A percentile compares a stretch with the other conserved stretches of the same genome.
Conservation (phyloP, 2,113 vertebrate species). For the Eidolon helvum region DNA sequence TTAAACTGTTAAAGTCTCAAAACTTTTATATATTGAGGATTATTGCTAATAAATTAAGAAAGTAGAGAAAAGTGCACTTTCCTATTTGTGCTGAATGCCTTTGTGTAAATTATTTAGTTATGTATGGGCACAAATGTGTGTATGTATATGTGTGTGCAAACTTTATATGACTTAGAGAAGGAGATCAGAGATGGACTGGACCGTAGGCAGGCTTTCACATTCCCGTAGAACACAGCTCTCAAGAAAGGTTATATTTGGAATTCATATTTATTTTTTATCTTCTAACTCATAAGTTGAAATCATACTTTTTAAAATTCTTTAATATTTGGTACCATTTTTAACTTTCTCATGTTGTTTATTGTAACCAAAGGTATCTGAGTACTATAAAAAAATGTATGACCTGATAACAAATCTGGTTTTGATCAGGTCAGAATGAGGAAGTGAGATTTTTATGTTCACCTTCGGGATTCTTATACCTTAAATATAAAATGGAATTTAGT, state of each 20-base stretch:
- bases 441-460: neutral
- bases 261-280: neutral
- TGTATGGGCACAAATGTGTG: neutral
- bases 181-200: neutral
- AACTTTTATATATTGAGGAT: neutral
- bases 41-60: constrained; percentile 41
- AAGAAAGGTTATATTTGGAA: constrained; percentile 9
- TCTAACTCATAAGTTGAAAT: constrained; percentile 16
- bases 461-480: neutral
- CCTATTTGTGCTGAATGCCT: neutral
- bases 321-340: constrained; percentile 21
- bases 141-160: neutral
- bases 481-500: neutral
- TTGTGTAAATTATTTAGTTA: neutral
- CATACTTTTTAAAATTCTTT: neutral
- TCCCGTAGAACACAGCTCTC: neutral
- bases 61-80: neutral
- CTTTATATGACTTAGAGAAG: neutral
- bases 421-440: neutral
- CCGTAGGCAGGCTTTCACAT: neutral
- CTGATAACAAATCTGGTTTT: neutral
- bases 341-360: neutral
- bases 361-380: neutral
- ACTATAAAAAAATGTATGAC: neutral
- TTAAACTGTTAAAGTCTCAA: neutral